Evolutionary conservation across 2,888 invertebrate genomes (phyloP).

Genomic region (Hemithea aestivaria): DNA sequence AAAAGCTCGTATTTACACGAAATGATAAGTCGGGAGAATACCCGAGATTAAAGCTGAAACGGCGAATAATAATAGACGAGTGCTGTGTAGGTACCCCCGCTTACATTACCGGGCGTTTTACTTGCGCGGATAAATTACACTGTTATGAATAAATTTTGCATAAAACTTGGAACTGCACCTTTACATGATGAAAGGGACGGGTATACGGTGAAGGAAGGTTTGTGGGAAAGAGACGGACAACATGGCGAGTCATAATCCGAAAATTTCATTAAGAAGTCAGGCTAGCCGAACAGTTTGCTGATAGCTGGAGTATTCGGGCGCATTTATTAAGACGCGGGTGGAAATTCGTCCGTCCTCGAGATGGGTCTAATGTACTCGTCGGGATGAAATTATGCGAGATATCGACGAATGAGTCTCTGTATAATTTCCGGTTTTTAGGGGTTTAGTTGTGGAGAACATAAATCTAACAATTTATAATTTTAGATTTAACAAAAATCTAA

Average conservation of each 20-base stretch:
- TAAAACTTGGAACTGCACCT: conserved; percentile 77
- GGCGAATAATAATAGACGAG: conserved; percentile 65
- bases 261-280: conserved; percentile 78
- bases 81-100: conserved; percentile 59
- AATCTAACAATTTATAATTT: too few relatives aligned
- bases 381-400: conserved; percentile 52
- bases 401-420: conserved; percentile 36
- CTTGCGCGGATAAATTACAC: conserved; percentile 76
- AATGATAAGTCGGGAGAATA: conserved; percentile 57
- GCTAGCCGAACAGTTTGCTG: conserved; percentile 68
- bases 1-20: conserved; percentile 49
- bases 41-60: conserved; percentile 63
- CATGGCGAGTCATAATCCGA: conserved; percentile 68
- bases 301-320: conserved; percentile 72
- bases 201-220: conserved; percentile 26
- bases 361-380: conserved; percentile 61
- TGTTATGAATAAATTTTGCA: conserved; percentile 80
- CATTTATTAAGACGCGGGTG: conserved; percentile 60
- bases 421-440: conserved; percentile 36
- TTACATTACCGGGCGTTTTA: conserved; percentile 70
- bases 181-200: conserved; percentile 61
- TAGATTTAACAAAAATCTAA: too few relatives aligned
- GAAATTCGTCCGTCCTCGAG: conserved; percentile 59
- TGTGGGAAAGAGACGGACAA: conserved; percentile 42
- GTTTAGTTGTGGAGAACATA: too few relatives aligned